Conservation (phyloP, 2,113 vertebrate genomes). For the Syrrhaptes paradoxus region DNA sequence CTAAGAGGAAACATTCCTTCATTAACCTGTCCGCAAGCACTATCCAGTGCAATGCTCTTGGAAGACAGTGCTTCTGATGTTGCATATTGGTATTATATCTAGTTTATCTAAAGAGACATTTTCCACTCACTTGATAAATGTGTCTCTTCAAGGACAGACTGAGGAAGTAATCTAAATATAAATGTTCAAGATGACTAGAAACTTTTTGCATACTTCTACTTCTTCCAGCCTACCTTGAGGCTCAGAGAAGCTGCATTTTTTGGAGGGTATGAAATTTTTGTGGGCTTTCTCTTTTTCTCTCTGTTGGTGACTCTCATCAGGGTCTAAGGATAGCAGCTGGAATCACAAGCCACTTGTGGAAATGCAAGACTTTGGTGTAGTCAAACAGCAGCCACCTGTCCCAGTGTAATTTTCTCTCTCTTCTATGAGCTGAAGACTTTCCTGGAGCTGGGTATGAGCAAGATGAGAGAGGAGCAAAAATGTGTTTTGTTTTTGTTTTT, state of each 20-base stretch:
- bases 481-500: neutral
- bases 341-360: neutral
- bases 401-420: neutral
- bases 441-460: neutral
- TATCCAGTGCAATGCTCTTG: neutral
- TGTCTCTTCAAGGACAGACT: neutral
- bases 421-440: neutral
- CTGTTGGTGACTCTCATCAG: neutral
- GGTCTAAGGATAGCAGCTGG: neutral
- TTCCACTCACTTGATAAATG: neutral
- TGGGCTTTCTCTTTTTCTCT: neutral
- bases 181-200: neutral
- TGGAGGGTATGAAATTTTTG: accelerated
- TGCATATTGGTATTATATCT: neutral
- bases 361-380: neutral
- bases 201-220: neutral
- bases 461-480: neutral
- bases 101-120: neutral
- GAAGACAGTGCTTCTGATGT: neutral
- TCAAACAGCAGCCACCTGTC: neutral
- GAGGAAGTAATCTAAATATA: neutral
- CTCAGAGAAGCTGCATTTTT: neutral
- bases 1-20: neutral
- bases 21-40: neutral
- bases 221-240: neutral